Evolutionary conservation across 2,113 vertebrate genomes (phyloP).

Genomic region (Mellivora capensis): DNA sequence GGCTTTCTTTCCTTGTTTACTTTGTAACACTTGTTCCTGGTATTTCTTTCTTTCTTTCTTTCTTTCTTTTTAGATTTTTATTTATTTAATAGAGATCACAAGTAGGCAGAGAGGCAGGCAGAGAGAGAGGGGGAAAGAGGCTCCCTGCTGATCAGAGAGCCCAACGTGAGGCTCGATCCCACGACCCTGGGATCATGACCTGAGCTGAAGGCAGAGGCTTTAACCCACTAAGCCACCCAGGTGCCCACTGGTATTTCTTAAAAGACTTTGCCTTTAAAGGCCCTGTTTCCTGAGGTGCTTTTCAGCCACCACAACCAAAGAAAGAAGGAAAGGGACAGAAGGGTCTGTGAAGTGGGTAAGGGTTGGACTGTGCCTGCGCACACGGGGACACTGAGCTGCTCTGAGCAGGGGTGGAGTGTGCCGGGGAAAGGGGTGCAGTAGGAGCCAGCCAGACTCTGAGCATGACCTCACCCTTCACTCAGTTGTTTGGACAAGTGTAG

Average conservation of each 20-base stretch:
- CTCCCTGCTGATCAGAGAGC: no score
- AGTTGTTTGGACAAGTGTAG: slow-evolving; percentile 29
- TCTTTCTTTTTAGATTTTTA: no score
- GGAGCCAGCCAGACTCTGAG: neutral
- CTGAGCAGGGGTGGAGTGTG: neutral
- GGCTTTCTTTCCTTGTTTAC: neutral
- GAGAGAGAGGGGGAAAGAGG: no score
- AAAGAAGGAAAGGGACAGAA: neutral
- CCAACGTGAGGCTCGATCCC: no score
- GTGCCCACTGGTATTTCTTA: neutral
- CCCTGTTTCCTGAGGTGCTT: neutral
- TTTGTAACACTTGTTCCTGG: neutral
- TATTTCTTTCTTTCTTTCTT: no score
- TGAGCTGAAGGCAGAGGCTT: no score
- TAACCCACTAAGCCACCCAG: no score
- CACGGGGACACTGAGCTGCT: neutral
- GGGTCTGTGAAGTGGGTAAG: neutral
- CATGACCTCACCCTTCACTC: neutral
- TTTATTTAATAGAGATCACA: no score
- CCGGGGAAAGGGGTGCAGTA: no score
- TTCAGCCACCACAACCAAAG: neutral
- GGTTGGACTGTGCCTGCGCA: neutral
- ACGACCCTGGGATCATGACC: no score
- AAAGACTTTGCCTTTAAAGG: neutral
- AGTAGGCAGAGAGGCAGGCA: no score